These are phyloP conservation scores for Strigamia maritima DNA, from an alignment of 2,888 invertebrate species.

Conservation along the genomic window DNA sequence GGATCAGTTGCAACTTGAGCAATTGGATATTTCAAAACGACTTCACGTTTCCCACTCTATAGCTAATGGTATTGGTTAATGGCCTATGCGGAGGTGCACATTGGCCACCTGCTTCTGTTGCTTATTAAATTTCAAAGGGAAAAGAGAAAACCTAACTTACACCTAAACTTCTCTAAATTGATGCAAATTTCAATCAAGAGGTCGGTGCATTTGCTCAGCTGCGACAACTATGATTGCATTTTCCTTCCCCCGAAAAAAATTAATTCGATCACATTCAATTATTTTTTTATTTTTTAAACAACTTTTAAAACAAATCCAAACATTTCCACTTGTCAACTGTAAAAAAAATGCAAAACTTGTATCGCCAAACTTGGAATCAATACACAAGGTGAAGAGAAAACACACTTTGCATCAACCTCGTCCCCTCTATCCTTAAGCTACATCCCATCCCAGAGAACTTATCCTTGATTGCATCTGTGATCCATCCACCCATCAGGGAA, in stretches of 20 bases:
- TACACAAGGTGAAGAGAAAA: conserved; percentile 13
- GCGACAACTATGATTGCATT: conserved; percentile 21
- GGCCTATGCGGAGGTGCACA: conserved; percentile 27
- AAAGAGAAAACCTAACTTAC: conserved; percentile 13
- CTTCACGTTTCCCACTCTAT: conserved; percentile 18
- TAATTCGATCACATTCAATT: conserved; percentile 4
- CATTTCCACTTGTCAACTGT: not conserved
- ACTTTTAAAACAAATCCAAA: not conserved
- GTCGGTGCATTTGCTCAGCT: conserved; percentile 29
- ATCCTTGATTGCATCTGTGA: conserved; percentile 26
- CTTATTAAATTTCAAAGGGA: conserved; percentile 27
- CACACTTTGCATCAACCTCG: not conserved
- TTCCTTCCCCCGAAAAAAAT: not conserved
- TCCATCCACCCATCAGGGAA: conserved; percentile 27
- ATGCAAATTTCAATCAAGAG: conserved; percentile 29
- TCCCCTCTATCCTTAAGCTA: conserved; percentile 7
- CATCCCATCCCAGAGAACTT: not conserved
- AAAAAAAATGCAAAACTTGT: not conserved
- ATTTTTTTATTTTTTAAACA: not conserved
- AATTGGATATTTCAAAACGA: conserved; percentile 29
- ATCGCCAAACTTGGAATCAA: conserved; percentile 2
- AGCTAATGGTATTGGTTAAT: conserved; percentile 26
- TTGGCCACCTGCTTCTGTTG: conserved; percentile 29
- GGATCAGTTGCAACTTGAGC: conserved; percentile 27
- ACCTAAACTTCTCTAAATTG: conserved; percentile 23